Conservation (phyloP, 2,797 vertebrate species). For the Agapornis canus region DNA sequence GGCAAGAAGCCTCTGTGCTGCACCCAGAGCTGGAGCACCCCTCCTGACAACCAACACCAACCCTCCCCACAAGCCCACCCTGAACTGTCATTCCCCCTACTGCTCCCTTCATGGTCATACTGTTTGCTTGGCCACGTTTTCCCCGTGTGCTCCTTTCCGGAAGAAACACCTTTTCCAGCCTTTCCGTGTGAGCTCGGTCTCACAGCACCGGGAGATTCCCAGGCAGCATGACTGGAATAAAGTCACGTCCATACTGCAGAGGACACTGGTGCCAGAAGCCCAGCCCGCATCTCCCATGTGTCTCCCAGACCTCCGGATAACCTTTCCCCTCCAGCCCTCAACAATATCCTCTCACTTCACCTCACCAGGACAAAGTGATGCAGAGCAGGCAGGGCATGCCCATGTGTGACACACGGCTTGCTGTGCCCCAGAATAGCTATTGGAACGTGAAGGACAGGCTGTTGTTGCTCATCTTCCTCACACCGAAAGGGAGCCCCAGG, state of each 20-base stretch:
- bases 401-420: not conserved
- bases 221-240: not conserved
- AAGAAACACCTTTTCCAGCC: not conserved
- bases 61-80: not conserved
- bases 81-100: not conserved
- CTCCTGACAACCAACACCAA: not conserved
- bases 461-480: not conserved
- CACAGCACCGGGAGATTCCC: not conserved
- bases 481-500: not conserved
- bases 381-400: not conserved
- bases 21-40: not conserved
- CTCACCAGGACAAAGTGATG: not conserved
- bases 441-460: not conserved
- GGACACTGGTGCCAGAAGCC: not conserved
- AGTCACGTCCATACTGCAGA: not conserved
- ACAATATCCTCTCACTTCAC: not conserved
- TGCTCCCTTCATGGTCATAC: not conserved
- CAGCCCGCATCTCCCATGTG: not conserved
- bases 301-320: not conserved
- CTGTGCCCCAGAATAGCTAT: not conserved
- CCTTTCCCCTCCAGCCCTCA: not conserved
- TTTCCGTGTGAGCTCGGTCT: not conserved
- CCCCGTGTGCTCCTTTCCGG: not conserved
- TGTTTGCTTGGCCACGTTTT: not conserved
- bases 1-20: not conserved